Percentiles rank a stretch among this genome's conserved stretches.
Conservation (phyloP, 2,888 invertebrate genomes). For the Andrena fulva region DNA sequence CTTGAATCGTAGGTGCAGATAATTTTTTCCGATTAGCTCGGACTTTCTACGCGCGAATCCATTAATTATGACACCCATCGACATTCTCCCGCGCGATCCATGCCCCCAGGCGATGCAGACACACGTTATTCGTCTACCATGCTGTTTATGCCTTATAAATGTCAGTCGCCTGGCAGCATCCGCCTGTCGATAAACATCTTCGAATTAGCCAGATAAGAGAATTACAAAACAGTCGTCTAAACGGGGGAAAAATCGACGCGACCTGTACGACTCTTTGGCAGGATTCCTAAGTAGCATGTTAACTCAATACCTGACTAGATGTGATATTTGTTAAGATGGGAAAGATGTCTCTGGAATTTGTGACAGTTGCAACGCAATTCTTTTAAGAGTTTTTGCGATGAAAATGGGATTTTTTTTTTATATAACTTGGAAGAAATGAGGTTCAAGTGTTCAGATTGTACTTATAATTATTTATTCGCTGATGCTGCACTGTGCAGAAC, state of each 20-base stretch:
- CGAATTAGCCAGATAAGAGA: constrained; percentile 60
- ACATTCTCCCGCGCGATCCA: constrained; percentile 51
- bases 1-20: not conserved
- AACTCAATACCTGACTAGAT: not conserved
- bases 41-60: constrained; percentile 46
- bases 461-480: too few relatives aligned
- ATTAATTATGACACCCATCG: constrained; percentile 65
- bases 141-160: constrained; percentile 65
- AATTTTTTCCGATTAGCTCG: constrained; percentile 26
- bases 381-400: too few relatives aligned
- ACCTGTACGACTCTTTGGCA: constrained; percentile 13
- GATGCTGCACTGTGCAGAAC: too few relatives aligned
- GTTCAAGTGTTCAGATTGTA: too few relatives aligned
- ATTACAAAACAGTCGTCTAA: constrained; percentile 50
- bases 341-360: not conserved
- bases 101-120: constrained; percentile 39
- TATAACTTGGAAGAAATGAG: too few relatives aligned
- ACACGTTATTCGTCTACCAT: constrained; percentile 39
- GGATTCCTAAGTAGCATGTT: constrained; percentile 36
- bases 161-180: constrained; percentile 65
- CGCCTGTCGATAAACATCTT: constrained; percentile 65
- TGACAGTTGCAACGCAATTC: too few relatives aligned
- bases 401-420: too few relatives aligned
- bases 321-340: not conserved
- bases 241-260: constrained; percentile 21